Base-by-base conservation (phyloP, 2,797 vertebrate genomes). In the Hydrocynus forskahlii region DNA sequence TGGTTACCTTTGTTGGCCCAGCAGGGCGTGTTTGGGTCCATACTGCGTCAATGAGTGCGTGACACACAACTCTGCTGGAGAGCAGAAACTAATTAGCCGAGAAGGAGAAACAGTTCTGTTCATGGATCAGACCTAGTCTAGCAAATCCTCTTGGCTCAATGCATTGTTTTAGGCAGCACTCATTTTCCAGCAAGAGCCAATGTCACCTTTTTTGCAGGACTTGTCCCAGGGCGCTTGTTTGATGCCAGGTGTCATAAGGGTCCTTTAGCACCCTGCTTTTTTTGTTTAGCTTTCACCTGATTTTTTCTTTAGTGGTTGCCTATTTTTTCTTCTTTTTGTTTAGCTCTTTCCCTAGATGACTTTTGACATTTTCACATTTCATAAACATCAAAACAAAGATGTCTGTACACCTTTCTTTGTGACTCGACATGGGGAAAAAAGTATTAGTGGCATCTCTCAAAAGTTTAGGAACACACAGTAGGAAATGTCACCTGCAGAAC, bases 291-390 rank as follows among this genome's bases (percentile, higher is more conserved):
- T 12, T 50, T 43, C 9, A 9, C 43, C 9, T 43, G 43, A 10
- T 77, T 66, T n/a, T 16, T 6, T 2, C 23, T 9, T 17, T 48
- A 48, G 38, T 5, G 9, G 60, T 16, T 29, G 29, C 29, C 38
- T 73, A 35, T 57, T 80, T 66, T 13, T 9, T 12, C 2, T 16
- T n/a, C 12, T 48, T 45, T 68, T 8, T 23, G 59, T 25, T 38
- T 66, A 10, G 72, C 70, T 76, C 57, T 76, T 54, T 45, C 60
- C 17, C 54, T 21, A 12, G 35, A 59, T 79, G 79, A 78, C 81
- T 76, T 81, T 75, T 88, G 81, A 85, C 84, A 88, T 86, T 88
- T 87, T 86, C 73, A 77, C 80, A 59, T 85, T 86, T 85, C 81
- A 78, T 81, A 74, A 81, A 87, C 84, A 84, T 87, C 86, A 83